Base-by-base conservation (phyloP, 2,113 vertebrate species). In the Monopterus albus region DNA sequence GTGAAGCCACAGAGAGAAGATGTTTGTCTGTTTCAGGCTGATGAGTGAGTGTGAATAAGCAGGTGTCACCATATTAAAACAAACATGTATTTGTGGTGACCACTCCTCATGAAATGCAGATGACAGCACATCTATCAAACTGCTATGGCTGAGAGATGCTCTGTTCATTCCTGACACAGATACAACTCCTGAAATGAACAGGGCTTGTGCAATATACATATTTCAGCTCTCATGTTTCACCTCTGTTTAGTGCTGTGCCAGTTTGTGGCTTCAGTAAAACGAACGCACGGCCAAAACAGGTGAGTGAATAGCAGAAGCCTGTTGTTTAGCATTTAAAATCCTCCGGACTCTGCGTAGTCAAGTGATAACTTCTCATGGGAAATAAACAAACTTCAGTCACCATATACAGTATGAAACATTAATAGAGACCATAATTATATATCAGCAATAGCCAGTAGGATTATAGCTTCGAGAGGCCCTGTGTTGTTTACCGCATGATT, bases 401-500 rank as follows among this genome's bases (percentile, higher is more conserved):
- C 71, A 75, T 73, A 72, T 79, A 63, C 60, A 77, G 59, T 28
- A 35, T 40, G 64, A 57, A 67, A 72, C 40, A 58, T 38, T 56
- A 74, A 75, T 75, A 68, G 55, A 75, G 33, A 45, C 46, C 25
- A 36, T 46, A 55, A 68, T 75, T 52, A 72, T 4, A 46, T 31
- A 55, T 68, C 39, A 11, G 43, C 36, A 61, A 65, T 62, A 17
- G n/a, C n/a, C n/a, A n/a, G n/a, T n/a, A 21, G 57, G 39, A 45
- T 75, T 58, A 7, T 5, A 52, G 39, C 26, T 43, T 20, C 39
- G 38, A 25, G 21, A 50, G 62, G 58, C 56, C 17, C 60, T 72
- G 72, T 79, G 84, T 84, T 91, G 85, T 88, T 89, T 83, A 80
- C 86, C 18, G 53, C 62, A 36, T 70, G 62, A 80, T 86, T 85